Conservation (phyloP, 2,113 vertebrate species). For the Rattus rattus region DNA sequence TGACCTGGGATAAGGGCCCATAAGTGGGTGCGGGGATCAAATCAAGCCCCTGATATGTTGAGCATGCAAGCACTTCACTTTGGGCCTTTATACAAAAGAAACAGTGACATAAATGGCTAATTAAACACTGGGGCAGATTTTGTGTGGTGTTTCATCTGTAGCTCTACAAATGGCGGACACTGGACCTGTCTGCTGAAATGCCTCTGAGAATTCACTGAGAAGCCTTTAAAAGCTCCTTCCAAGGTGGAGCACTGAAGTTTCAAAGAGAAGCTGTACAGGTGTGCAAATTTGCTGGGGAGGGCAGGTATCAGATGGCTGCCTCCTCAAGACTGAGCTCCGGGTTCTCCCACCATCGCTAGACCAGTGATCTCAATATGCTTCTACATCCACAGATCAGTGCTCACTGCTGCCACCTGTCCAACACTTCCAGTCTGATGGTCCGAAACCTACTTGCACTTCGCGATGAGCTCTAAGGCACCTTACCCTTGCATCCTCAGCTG, state of each 20-base stretch:
- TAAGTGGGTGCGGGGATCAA: background rate
- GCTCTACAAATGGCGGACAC: background rate
- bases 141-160: background rate
- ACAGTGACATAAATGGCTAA: slow-evolving; percentile 27
- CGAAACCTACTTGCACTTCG: slow-evolving; percentile 87
- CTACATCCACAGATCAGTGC: background rate
- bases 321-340: background rate
- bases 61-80: background rate
- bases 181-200: background rate
- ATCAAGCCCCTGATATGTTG: background rate
- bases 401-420: too few relatives aligned
- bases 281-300: background rate
- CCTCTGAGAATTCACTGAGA: background rate
- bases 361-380: background rate
- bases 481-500: slow-evolving; percentile 87
- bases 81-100: background rate
- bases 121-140: background rate
- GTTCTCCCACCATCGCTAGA: too few relatives aligned
- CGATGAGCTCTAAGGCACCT: slow-evolving; percentile 91
- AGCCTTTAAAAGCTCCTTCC: background rate
- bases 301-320: background rate
- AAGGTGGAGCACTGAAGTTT: background rate
- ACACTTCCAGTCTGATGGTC: background rate
- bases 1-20: background rate
- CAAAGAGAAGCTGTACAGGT: background rate